Evolutionary conservation across 1,140 invertebrate species (phyloP), one percentile per base, ranked within the genome.

Genomic region (Halyomorpha halys): DNA sequence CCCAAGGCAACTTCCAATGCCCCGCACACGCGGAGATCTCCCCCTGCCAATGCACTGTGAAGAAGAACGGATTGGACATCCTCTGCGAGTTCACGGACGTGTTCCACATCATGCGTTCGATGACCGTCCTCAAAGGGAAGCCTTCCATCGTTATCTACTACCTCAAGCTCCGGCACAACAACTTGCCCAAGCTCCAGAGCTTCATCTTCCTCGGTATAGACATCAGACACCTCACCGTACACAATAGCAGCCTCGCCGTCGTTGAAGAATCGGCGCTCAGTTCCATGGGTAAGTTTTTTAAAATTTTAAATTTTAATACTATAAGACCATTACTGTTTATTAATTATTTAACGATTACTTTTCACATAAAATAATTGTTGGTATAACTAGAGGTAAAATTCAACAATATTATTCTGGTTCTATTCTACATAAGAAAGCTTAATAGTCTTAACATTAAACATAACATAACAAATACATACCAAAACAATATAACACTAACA

Each of bases 191-290:
- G 74, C 77, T 94, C 53, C 87, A 88, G 49, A 85, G 86, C 13
- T 90, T 87, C 72, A 81, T 92, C 44, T 91, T 94, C 73, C 78
- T 91, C n/a, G 89, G 89, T 9, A 76, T 93, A 68, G 87, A 90
- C 70, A 91, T 93, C 66, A 83, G 86, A 67, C 89, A 93, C 71
- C 79, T 94, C 13, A 90, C 89, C 27, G 89, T 92, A 18, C 87
- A 90, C 70, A 91, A 91, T 72, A 91, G 87, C 73, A 91, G 86
- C 70, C 77, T 92, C 65, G 88, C 86, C 6, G 86, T 89, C n/a
- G 84, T 92, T 54, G 89, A 91, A 72, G 88, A 90, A 72, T 83
- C 86, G 14, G 89, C 89, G 0, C 77, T 92, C 11, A 90, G 86
- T 71, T 90, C 89, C 21, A 83, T 91, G 70, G 88, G 88, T 90